Percentiles rank a stretch among this genome's conserved stretches.
These are phyloP conservation scores for Drosophila sechellia DNA, from an alignment of 1,140 invertebrate genomes.

Conservation along the genomic window DNA sequence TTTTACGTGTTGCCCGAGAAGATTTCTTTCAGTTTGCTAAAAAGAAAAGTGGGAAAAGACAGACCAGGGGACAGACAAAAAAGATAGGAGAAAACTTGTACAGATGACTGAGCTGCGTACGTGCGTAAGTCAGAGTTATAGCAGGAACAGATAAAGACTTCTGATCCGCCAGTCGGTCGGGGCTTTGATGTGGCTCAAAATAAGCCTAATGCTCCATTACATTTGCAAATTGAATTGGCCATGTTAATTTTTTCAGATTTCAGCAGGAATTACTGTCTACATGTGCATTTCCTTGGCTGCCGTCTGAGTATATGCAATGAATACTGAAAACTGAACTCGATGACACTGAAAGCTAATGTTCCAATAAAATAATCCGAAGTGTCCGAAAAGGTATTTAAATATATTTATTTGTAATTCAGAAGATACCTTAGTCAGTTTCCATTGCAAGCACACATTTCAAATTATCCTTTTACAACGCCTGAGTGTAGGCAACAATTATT, in stretches of 20 bases:
- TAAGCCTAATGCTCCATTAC: slow-evolving; percentile 38
- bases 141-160: slow-evolving; percentile 16
- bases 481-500: slow-evolving; percentile 63
- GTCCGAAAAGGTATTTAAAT: too few relatives aligned
- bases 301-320: slow-evolving; percentile 1
- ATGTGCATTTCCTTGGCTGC: background rate
- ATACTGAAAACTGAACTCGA: background rate
- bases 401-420: too few relatives aligned
- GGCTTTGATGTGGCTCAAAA: slow-evolving; percentile 50
- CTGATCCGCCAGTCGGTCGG: slow-evolving; percentile 38
- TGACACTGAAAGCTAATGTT: background rate
- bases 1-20: slow-evolving; percentile 73
- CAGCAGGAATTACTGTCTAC: background rate
- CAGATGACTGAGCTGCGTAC: slow-evolving; percentile 71
- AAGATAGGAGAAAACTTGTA: slow-evolving; percentile 47
- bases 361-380: too few relatives aligned
- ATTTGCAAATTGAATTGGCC: slow-evolving; percentile 23
- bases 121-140: slow-evolving; percentile 70
- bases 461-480: slow-evolving; percentile 22
- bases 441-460: too few relatives aligned
- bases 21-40: slow-evolving; percentile 47
- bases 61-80: slow-evolving; percentile 8
- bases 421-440: too few relatives aligned
- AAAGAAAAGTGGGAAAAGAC: slow-evolving; percentile 25
- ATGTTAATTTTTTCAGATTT: slow-evolving; percentile 10